Evolutionary conservation across 1,140 invertebrate genomes (phyloP).

Genomic region (Adelges cooleyi): DNA sequence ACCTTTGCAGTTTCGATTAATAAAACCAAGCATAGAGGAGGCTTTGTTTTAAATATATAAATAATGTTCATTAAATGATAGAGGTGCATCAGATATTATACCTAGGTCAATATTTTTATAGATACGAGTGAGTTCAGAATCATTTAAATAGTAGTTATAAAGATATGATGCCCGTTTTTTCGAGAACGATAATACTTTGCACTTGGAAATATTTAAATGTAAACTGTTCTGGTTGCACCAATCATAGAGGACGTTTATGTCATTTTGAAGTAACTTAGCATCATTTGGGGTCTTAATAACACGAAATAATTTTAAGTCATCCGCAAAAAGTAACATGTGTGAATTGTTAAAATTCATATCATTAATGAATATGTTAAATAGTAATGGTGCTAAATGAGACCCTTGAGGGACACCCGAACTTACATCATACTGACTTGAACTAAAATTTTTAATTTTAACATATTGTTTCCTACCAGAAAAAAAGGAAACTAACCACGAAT

Average conservation of each 20-base stretch:
- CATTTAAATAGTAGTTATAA: background rate
- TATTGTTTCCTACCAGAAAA: too few species aligned
- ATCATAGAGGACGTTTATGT: background rate
- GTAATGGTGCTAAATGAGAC: too few species aligned
- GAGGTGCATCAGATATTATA: background rate
- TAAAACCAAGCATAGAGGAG: background rate
- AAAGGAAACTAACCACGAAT: too few species aligned
- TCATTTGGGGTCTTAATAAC: background rate
- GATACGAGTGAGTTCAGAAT: background rate
- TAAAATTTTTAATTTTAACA: too few species aligned
- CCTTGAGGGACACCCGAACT: too few species aligned
- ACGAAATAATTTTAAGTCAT: background rate
- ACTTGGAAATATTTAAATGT: background rate
- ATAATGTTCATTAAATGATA: background rate
- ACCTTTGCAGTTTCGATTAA: background rate
- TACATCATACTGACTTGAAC: too few species aligned
- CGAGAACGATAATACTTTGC: background rate
- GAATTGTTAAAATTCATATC: background rate
- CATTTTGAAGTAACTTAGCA: background rate
- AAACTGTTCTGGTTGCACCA: background rate
- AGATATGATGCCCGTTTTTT: background rate
- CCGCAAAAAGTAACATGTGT: background rate
- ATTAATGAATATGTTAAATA: background rate
- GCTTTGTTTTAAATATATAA: background rate
- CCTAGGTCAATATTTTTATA: background rate